These are phyloP conservation scores for Drosophila nasuta DNA, from an alignment of 1,140 invertebrate species.

Conservation along the genomic window DNA sequence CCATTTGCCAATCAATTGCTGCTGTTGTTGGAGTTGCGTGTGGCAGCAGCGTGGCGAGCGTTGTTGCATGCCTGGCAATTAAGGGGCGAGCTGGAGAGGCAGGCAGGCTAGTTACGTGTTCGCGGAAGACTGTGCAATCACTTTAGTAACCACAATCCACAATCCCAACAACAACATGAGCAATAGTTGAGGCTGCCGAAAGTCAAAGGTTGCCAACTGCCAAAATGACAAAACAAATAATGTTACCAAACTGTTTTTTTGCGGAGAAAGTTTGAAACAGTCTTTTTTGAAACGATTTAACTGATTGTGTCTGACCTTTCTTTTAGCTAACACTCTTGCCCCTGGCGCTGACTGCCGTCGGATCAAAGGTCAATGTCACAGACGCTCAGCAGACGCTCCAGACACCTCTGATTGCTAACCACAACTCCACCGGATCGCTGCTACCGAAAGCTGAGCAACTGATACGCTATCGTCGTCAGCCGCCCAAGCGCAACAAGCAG, in stretches of 20 bases:
- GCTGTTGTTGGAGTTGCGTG: constrained; percentile 31
- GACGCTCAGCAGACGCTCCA: not conserved
- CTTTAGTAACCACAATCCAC: not conserved
- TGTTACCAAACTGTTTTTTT: constrained; percentile 31
- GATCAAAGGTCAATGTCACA: constrained; percentile 14
- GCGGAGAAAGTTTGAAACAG: constrained; percentile 25
- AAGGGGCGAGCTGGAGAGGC: constrained; percentile 10
- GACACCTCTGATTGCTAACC: not conserved
- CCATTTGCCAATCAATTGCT: not conserved
- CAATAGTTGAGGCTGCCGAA: not conserved
- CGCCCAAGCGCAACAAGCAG: constrained; percentile 63
- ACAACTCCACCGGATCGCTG: not conserved
- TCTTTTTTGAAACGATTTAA: constrained; percentile 1
- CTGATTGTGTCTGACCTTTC: constrained; percentile 10
- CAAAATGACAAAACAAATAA: not conserved
- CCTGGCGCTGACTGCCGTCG: constrained; percentile 1
- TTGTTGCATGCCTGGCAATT: constrained; percentile 54
- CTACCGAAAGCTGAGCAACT: constrained; percentile 64
- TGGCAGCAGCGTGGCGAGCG: constrained; percentile 44
- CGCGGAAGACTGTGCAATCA: constrained; percentile 28
- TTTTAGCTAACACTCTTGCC: constrained; percentile 15
- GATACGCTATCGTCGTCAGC: constrained; percentile 67
- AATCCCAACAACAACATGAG: not conserved
- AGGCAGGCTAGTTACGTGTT: constrained; percentile 56
- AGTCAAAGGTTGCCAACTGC: constrained; percentile 27